Percentiles rank a stretch among this genome's conserved stretches.
These are phyloP conservation scores for Dinothrombium tinctorium DNA, from an alignment of 1,140 invertebrate species.

Conservation along the genomic window DNA sequence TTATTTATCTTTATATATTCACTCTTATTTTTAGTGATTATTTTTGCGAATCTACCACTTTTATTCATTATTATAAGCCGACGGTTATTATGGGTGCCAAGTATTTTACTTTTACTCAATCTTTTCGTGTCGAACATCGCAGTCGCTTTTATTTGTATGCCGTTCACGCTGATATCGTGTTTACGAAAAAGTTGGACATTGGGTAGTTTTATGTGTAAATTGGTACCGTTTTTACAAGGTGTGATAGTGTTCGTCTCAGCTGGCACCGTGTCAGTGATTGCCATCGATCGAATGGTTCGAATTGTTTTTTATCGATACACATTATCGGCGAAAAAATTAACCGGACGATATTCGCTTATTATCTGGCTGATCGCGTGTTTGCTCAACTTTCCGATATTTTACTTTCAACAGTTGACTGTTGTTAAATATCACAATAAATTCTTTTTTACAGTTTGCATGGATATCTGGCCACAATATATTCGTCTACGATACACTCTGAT, in stretches of 20 bases:
- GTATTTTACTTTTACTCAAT: slow-evolving; percentile 20
- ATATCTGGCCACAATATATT: slow-evolving; percentile 22
- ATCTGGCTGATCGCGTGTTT: slow-evolving; percentile 30
- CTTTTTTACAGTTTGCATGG: slow-evolving; percentile 22
- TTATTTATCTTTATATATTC: no score
- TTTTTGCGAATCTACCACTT: no score
- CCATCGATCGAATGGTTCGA: slow-evolving; percentile 30
- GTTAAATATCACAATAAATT: slow-evolving; percentile 19
- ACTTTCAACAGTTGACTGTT: slow-evolving; percentile 23
- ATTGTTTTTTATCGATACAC: slow-evolving; percentile 21
- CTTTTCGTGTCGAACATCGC: slow-evolving; percentile 31
- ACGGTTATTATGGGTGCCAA: no score
- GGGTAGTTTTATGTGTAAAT: slow-evolving; percentile 28
- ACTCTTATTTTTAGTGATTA: no score
- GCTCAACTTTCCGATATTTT: slow-evolving; percentile 25
- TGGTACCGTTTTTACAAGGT: slow-evolving; percentile 29
- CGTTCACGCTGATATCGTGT: slow-evolving; percentile 27
- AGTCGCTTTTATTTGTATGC: slow-evolving; percentile 30
- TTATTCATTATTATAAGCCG: no score
- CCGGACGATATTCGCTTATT: not conserved
- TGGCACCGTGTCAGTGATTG: slow-evolving; percentile 33
- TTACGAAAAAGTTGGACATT: slow-evolving; percentile 21
- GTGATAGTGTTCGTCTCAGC: slow-evolving; percentile 34
- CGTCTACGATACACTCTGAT: slow-evolving; percentile 27
- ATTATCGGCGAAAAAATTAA: not conserved